Base-by-base conservation (phyloP, 2,888 invertebrate species). In the Odontothrips loti region DNA sequence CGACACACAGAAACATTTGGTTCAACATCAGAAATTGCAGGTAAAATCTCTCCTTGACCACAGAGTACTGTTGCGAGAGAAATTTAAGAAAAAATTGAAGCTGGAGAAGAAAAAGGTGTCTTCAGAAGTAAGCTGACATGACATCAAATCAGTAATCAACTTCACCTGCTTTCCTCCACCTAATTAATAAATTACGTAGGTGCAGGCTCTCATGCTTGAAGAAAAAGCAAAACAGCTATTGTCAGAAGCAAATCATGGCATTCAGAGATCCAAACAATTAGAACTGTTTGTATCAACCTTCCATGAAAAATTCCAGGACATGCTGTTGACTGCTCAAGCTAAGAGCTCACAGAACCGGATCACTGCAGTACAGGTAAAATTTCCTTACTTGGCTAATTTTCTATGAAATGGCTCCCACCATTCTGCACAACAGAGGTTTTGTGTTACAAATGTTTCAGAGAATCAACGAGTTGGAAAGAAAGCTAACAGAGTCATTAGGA, bases 401-500 rank as follows among this genome's bases (percentile, higher is more conserved):
- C 6, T 58, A 6, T 43, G 34, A 43, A 43, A 43, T 43, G 34
- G 34, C 34, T 43, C 34, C 34, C 2, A 43, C 3, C 34, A 43
- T 43, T 43, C 34, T 43, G 34, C 6, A 6, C n/a, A n/a, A n/a
- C n/a, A 43, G 6, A 43, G 34, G 2, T 43, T 27, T 23, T 23
- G 68, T 75, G 68, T 75, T 75, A 10, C 68, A 75, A 27, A 75
- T 75, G 68, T 75, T 75, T 27, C 68, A 75, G 68, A 75, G 68
- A 23, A 75, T 75, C n/a, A 75, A 9, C 23, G 68, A 75, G 27
- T 75, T 75, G 27, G 68, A 75, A 27, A 75, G 23, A 27, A 75
- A 75, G 9, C 27, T 58, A 17, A 58, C 15, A 15, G 15, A 20
- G 10, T 75, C 68, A 27, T 27, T 27, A 9, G 68, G 23, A 75